Conservation (phyloP, 2,888 invertebrate genomes). For the Yponomeuta malinellus region DNA sequence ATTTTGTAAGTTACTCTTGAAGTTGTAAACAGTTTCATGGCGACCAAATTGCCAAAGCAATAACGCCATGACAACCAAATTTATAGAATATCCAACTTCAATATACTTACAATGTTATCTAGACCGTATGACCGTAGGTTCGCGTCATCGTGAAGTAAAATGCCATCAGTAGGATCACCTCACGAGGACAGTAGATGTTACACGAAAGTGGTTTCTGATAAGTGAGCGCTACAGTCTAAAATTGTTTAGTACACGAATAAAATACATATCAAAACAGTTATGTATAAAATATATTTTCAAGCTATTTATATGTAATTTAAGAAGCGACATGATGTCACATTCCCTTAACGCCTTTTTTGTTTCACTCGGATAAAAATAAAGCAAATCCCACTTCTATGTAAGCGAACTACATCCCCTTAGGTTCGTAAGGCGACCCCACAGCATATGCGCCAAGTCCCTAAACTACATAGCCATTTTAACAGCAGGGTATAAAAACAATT, state of each 20-base stretch:
- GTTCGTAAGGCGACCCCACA: not conserved
- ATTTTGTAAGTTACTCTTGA: not conserved
- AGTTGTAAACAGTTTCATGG: not conserved
- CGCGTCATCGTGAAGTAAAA: not conserved
- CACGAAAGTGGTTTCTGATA: not conserved
- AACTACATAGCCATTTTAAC: not conserved
- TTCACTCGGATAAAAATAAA: no score
- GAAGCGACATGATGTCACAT: not conserved
- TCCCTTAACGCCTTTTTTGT: not conserved
- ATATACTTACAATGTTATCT: not conserved
- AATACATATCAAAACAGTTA: not conserved
- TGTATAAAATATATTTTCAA: not conserved
- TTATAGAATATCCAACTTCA: not conserved
- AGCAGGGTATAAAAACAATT: not conserved
- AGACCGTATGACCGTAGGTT: not conserved
- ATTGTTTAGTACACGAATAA: no score
- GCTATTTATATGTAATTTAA: not conserved
- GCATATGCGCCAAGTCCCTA: not conserved
- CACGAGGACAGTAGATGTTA: not conserved
- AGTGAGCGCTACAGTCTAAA: no score
- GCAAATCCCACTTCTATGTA: no score
- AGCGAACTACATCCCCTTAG: no score
- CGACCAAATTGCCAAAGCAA: not conserved
- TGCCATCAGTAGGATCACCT: not conserved
- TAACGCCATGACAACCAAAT: not conserved